Conservation (phyloP, 2,113 vertebrate genomes). For the Notothenia rossii region DNA sequence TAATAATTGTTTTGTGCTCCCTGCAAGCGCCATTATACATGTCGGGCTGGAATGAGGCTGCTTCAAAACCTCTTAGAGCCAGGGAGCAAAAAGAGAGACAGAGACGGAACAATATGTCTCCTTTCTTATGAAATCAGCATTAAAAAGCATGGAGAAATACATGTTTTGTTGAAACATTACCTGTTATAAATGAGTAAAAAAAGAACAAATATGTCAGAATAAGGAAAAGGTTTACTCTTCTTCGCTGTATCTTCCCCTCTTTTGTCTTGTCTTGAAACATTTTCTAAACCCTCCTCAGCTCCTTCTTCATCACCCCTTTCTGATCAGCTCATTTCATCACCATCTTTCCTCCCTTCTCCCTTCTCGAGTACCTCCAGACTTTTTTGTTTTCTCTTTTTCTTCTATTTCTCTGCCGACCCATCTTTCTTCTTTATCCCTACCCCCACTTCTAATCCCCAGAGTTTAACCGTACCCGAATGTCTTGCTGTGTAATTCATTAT, state of each 20-base stretch:
- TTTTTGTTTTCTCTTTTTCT: not conserved
- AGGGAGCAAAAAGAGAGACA: not conserved
- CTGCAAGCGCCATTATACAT: conserved; percentile 47
- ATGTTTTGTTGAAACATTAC: not conserved
- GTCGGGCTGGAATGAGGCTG: conserved; percentile 1
- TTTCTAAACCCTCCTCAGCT: not conserved
- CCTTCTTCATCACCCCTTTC: not conserved
- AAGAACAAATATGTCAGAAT: too few species aligned
- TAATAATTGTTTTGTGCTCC: conserved; percentile 58
- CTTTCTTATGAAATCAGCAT: not conserved
- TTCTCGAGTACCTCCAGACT: not conserved
- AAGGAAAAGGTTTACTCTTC: not conserved
- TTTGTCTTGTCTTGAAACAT: not conserved
- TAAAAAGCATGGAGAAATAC: not conserved
- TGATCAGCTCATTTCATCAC: not conserved
- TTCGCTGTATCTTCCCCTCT: not conserved
- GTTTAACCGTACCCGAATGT: conserved; percentile 51
- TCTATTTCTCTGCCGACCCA: conserved; percentile 1
- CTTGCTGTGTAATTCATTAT: conserved; percentile 76
- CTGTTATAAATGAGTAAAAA: not conserved
- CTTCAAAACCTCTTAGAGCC: not conserved
- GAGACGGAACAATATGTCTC: not conserved
- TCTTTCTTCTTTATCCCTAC: conserved; percentile 27
- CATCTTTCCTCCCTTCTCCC: not conserved
- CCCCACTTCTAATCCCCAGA: conserved; percentile 32